These are phyloP conservation scores for Hymenopus coronatus DNA, from an alignment of 2,888 invertebrate species.

Conservation along the genomic window DNA sequence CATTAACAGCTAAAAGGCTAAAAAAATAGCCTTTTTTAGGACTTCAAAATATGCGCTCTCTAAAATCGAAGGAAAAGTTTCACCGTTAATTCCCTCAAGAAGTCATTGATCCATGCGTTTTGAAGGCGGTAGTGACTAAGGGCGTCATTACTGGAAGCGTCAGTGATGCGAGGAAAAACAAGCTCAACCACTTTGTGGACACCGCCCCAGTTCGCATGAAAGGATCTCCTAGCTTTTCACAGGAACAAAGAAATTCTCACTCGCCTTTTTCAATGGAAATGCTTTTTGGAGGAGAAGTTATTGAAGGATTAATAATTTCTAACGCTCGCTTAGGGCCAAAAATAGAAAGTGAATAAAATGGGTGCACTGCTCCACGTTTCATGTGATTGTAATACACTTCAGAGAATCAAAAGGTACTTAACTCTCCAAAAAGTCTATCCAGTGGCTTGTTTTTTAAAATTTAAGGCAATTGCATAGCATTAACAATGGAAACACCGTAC, in stretches of 20 bases:
- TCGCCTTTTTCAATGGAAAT: not conserved
- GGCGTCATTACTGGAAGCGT: not conserved
- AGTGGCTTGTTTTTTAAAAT: no score
- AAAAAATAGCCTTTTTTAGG: not conserved
- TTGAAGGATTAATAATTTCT: not conserved
- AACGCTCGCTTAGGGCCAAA: not conserved
- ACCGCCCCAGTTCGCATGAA: not conserved
- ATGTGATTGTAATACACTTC: not conserved
- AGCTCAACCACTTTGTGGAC: not conserved
- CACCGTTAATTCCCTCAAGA: not conserved
- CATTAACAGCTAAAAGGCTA: no score
- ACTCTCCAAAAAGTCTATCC: no score
- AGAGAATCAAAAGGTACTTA: no score
- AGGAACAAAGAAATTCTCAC: not conserved
- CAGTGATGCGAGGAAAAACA: not conserved
- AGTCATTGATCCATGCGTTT: not conserved
- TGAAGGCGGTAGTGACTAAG: not conserved
- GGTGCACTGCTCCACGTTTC: not conserved
- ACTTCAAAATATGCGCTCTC: not conserved
- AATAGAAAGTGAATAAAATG: not conserved
- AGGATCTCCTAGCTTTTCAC: not conserved
- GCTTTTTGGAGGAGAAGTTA: not conserved
- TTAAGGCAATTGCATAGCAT: no score
- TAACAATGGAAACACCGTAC: no score
- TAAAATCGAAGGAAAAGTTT: not conserved